These are phyloP conservation scores for Triplophysa rosa DNA, from an alignment of 2,113 vertebrate species.

Conservation along the genomic window DNA sequence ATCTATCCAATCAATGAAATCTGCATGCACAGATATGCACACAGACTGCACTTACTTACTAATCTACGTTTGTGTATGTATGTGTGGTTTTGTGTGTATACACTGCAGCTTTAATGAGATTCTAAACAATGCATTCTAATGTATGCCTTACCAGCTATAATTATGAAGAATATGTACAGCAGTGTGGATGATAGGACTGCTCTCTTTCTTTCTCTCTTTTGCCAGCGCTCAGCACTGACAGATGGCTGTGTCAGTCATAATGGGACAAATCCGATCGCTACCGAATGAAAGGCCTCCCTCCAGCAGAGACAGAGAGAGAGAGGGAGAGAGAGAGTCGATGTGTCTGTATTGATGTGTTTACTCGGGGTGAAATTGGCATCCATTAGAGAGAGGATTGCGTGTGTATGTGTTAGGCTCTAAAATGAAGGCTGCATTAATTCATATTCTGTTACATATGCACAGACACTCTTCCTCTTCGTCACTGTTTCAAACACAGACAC, in stretches of 20 bases:
- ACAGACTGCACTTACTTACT: slow-evolving; percentile 10
- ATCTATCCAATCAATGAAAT: background rate
- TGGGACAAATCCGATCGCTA: slow-evolving; percentile 61
- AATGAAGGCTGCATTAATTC: slow-evolving; percentile 53
- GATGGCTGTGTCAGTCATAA: slow-evolving; percentile 63
- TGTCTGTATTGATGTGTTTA: slow-evolving; percentile 58
- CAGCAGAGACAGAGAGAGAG: slow-evolving; percentile 38
- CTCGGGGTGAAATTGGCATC: slow-evolving; percentile 55
- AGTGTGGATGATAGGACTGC: slow-evolving; percentile 43
- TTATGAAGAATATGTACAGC: slow-evolving; percentile 51
- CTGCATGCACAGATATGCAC: background rate
- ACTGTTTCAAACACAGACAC: slow-evolving; percentile 37
- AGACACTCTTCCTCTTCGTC: slow-evolving; percentile 51
- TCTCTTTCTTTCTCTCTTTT: slow-evolving; percentile 33
- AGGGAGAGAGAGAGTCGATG: slow-evolving; percentile 33
- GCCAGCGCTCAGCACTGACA: slow-evolving; percentile 50
- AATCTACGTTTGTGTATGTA: slow-evolving; percentile 1
- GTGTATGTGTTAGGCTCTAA: slow-evolving; percentile 40
- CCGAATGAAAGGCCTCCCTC: slow-evolving; percentile 55
- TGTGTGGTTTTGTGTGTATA: slow-evolving; percentile 26
- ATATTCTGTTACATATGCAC: slow-evolving; percentile 51
- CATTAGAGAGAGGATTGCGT: slow-evolving; percentile 45
- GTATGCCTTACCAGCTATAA: slow-evolving; percentile 43
- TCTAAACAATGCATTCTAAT: slow-evolving; percentile 27
- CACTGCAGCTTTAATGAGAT: slow-evolving; percentile 32